These are phyloP conservation scores for Sylvietta virens DNA, from an alignment of 2,113 vertebrate genomes.

Conservation along the genomic window DNA sequence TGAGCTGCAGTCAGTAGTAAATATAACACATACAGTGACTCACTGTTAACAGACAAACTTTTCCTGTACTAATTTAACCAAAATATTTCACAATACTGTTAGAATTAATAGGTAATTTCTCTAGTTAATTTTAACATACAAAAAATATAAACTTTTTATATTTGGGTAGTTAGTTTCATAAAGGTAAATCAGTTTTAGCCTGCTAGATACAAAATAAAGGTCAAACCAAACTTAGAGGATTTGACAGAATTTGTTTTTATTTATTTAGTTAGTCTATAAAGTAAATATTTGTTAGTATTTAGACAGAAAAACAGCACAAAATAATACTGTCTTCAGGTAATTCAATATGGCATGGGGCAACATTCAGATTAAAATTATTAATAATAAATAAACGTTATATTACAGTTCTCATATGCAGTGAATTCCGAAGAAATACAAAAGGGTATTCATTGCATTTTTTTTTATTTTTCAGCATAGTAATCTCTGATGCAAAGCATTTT, in stretches of 20 bases:
- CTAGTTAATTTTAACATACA: background rate
- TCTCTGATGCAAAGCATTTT: background rate
- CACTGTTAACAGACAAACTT: background rate
- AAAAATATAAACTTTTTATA: background rate
- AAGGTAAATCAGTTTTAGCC: background rate
- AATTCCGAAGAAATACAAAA: background rate
- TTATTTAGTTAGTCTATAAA: background rate
- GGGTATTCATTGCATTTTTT: background rate
- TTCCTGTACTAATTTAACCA: background rate
- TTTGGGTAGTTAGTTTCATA: background rate
- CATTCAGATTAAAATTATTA: background rate
- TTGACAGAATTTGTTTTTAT: background rate
- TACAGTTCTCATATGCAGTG: background rate
- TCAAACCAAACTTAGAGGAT: background rate
- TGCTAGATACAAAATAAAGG: background rate
- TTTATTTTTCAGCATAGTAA: background rate
- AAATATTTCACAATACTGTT: background rate
- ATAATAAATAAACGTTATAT: background rate
- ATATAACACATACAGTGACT: background rate
- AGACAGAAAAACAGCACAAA: background rate
- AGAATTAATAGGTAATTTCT: background rate
- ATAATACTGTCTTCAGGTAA: background rate
- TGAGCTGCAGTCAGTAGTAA: background rate
- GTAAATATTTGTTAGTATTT: background rate
- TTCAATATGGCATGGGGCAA: background rate